Evolutionary conservation across 1,140 invertebrate genomes (phyloP).

Genomic region (Eurosta solidaginis): DNA sequence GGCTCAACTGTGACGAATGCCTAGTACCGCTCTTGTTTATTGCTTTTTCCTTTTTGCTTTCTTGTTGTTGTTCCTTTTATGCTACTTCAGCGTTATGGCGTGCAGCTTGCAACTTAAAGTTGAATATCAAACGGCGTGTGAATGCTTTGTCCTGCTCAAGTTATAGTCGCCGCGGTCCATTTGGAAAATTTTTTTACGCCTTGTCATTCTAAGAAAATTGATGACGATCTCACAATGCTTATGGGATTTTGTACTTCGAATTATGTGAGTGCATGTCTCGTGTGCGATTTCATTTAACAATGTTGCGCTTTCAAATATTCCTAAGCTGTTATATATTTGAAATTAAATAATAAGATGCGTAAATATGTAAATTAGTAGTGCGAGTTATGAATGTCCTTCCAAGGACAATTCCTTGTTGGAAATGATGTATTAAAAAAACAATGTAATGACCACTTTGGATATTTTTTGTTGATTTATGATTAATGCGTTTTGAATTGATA

Average conservation of each 20-base stretch:
- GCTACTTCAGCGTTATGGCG: background rate
- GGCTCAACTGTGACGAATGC: background rate
- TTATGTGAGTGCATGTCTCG: background rate
- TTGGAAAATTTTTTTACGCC: constrained; percentile 11
- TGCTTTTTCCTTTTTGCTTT: background rate
- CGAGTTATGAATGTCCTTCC: background rate
- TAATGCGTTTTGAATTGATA: no score
- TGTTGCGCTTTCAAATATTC: background rate
- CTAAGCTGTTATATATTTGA: background rate
- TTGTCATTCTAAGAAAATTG: constrained; percentile 27
- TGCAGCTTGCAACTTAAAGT: constrained; percentile 5
- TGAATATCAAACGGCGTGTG: background rate
- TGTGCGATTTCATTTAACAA: background rate
- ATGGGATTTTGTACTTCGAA: background rate
- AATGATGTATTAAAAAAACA: background rate
- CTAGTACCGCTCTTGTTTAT: no score
- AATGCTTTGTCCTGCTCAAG: constrained; percentile 13
- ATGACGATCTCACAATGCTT: constrained; percentile 22
- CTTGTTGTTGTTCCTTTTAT: background rate
- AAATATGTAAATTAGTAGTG: background rate
- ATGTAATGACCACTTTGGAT: background rate
- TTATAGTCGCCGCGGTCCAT: constrained; percentile 2
- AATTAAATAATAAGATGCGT: background rate
- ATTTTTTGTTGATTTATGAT: no score
- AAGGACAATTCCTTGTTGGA: background rate